Evolutionary conservation across 2,113 vertebrate genomes (phyloP), one percentile per base, ranked within the genome.

Genomic region (Beaufortia kweichowensis): DNA sequence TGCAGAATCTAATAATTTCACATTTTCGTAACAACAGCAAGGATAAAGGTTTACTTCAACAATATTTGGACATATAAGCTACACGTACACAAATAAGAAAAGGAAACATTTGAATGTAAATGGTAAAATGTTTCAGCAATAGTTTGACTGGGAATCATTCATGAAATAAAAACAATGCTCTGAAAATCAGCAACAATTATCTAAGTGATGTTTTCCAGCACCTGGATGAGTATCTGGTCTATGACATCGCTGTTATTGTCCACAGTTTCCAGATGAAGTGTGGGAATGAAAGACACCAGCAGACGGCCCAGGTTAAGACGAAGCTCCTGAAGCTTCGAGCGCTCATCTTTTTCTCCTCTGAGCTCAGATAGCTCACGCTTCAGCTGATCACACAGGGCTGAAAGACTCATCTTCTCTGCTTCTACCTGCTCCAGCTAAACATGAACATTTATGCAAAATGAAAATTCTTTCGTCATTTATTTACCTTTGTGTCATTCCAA

Each of bases 191-290:
- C 43, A 9, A 63, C 1, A 15, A 12, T 46, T 11, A 26, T 46
- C 39, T 48, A 76, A 14, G 60, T 67, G 90, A 94, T 91, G 65
- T 94, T 91, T 57, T 94, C 90, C 0, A 94, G 88, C 24, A 94
- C 92, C 67, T 94, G 93, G 35, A 88, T 91, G 48, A 94, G 78
- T 76, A 94, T 91, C 76, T 92, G 88, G 77, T 94, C 93, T 19
- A 94, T 91, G 2, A 93, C 90, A 11, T 93, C 92, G 2, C 92
- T 88, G 60, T 91, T 93, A 0, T 92, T 92, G 75, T 94, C 92
- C 46, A 94, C 89, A 85, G 94, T 90, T 82, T 93, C 88, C 70
- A 94, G 90, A 68, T 93, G 89, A 76, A 94, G 89, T 68, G 93
- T 91, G 0, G 93, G 93, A 79, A 95, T 88, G 75, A 94, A 91